These are phyloP conservation scores for Cyrtonyx montezumae DNA, from an alignment of 2,113 vertebrate genomes.

Conservation along the genomic window DNA sequence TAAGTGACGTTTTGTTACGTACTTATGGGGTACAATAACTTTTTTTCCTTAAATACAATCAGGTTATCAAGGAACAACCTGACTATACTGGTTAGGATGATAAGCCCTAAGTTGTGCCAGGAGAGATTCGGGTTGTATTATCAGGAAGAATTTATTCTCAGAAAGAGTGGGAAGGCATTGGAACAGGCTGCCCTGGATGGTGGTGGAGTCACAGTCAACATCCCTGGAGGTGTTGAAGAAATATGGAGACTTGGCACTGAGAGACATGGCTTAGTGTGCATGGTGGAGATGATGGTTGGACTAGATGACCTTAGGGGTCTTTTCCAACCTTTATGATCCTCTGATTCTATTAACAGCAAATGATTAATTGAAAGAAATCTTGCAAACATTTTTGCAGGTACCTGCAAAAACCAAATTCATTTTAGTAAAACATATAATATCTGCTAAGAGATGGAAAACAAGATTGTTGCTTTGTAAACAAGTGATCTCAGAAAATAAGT, in stretches of 20 bases:
- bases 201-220: no score
- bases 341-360: background rate
- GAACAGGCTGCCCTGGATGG: no score
- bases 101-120: no score
- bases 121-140: no score
- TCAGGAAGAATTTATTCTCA: no score
- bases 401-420: background rate
- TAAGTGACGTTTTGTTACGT: background rate
- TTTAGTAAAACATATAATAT: background rate
- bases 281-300: no score
- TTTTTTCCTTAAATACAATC: background rate
- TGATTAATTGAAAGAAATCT: background rate
- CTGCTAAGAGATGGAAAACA: background rate
- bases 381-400: background rate
- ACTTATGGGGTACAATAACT: background rate
- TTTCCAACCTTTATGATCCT: no score
- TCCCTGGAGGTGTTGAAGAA: no score
- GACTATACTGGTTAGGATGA: background rate
- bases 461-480: background rate
- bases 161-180: no score
- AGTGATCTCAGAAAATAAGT: background rate
- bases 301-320: no score
- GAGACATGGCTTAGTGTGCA: no score
- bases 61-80: background rate
- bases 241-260: no score